Conservation (phyloP, 1,140 invertebrate genomes). For the Wiebesia pumilae region DNA sequence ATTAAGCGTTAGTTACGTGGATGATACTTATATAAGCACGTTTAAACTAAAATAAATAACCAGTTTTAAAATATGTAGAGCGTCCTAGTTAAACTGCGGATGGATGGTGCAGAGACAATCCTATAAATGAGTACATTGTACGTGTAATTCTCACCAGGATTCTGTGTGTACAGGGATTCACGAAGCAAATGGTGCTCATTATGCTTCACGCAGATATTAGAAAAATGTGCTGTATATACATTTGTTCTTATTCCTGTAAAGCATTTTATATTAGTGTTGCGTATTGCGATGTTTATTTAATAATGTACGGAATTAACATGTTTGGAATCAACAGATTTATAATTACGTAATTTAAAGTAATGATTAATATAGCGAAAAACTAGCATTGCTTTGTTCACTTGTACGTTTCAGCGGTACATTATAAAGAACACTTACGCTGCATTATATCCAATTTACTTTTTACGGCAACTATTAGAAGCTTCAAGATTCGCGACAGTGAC, state of each 20-base stretch:
- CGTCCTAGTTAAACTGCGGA: background rate
- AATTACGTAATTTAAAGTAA: no score
- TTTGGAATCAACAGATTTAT: no score
- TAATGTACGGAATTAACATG: no score
- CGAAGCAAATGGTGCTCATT: background rate
- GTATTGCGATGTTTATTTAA: no score
- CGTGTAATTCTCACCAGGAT: background rate
- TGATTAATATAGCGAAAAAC: no score
- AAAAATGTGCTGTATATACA: background rate
- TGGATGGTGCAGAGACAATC: background rate
- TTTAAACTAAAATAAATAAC: conserved; percentile 10
- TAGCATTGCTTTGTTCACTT: no score
- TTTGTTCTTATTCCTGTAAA: background rate
- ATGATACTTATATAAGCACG: background rate
- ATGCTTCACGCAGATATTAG: background rate
- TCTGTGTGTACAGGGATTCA: background rate
- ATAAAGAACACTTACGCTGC: no score
- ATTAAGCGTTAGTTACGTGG: background rate
- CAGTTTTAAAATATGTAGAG: background rate
- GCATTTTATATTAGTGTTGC: background rate
- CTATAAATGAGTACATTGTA: background rate
- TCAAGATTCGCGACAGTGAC: background rate
- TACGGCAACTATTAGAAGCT: background rate
- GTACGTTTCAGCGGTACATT: no score
- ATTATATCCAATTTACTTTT: background rate